Conservation (phyloP, 1,140 invertebrate species). For the Trichonephila clavipes region DNA sequence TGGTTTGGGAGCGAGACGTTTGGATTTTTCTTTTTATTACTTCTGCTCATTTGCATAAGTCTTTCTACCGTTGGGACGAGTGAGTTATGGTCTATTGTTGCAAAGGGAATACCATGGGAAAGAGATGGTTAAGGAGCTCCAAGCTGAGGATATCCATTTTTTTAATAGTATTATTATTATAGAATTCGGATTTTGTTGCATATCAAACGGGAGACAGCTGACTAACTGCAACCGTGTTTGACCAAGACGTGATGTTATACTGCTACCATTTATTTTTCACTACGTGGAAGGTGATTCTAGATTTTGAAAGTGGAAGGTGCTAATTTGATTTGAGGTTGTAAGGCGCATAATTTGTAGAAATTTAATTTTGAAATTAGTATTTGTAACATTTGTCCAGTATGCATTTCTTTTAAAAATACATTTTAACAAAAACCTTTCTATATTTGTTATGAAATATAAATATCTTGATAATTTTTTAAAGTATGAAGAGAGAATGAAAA, state of each 20-base stretch:
- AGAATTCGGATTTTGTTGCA: not conserved
- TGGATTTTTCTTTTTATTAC: not conserved
- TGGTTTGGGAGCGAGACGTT: not conserved
- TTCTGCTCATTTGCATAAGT: conserved; percentile 12
- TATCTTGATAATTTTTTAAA: no score
- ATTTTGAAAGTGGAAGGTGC: not conserved
- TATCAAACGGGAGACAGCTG: not conserved
- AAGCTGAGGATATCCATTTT: not conserved
- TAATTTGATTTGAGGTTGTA: not conserved
- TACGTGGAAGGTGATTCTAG: not conserved
- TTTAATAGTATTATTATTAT: not conserved
- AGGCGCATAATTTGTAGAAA: not conserved
- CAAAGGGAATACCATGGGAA: not conserved
- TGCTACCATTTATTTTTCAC: not conserved
- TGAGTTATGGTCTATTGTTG: not conserved
- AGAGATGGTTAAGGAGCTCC: not conserved
- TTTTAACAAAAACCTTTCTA: no score
- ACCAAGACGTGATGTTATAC: not conserved
- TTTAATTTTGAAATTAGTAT: not conserved
- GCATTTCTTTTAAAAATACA: no score
- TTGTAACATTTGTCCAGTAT: no score
- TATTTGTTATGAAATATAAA: no score
- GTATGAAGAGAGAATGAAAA: no score
- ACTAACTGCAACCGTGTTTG: not conserved
- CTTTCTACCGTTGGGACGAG: not conserved